Evolutionary conservation across 2,113 vertebrate genomes (phyloP).

Genomic region (Scomber scombrus): DNA sequence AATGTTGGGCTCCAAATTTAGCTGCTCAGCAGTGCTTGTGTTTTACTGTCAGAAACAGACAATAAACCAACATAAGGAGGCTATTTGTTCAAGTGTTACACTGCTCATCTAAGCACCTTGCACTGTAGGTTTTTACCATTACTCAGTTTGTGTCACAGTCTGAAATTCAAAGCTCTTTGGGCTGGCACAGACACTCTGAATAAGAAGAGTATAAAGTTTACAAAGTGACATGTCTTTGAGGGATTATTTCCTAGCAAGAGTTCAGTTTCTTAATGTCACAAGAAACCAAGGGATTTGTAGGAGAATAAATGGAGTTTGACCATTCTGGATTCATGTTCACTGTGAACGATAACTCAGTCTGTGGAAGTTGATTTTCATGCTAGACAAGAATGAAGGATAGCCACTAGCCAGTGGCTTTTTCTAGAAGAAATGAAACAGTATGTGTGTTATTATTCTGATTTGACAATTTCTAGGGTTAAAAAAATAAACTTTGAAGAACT

Average conservation of each 20-base stretch:
- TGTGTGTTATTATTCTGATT: background rate
- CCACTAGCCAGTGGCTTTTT: background rate
- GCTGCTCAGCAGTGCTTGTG: too few species aligned
- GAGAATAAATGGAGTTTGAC: background rate
- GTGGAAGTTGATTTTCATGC: background rate
- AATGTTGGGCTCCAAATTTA: too few species aligned
- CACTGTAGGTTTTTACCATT: background rate
- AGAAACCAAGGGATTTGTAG: background rate
- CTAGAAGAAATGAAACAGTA: background rate
- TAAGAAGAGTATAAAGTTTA: background rate
- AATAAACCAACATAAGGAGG: background rate
- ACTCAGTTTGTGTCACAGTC: background rate
- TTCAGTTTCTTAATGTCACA: background rate
- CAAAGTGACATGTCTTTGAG: background rate
- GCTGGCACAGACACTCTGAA: background rate
- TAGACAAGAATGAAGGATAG: background rate
- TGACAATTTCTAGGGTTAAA: too few species aligned
- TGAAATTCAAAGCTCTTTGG: background rate
- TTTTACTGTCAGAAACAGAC: background rate
- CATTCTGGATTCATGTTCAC: background rate
- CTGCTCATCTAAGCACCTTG: too few species aligned
- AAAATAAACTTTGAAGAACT: background rate
- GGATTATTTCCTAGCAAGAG: constrained; percentile 34
- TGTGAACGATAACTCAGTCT: background rate
- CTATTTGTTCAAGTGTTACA: background rate